These are phyloP conservation scores for Euproctis similis DNA, from an alignment of 2,888 invertebrate species.

Conservation along the genomic window DNA sequence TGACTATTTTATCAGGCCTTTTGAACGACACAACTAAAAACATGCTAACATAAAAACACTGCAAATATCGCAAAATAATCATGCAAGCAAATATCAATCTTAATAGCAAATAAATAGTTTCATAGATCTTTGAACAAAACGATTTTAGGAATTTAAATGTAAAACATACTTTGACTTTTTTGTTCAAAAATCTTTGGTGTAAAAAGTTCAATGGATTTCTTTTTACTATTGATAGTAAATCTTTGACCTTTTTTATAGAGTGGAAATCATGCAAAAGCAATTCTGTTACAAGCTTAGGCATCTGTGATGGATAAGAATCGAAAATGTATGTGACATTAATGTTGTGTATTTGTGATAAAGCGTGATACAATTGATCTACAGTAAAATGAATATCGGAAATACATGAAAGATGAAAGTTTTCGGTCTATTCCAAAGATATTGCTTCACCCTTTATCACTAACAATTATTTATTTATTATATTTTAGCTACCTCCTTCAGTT, in stretches of 20 bases:
- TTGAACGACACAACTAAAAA: conserved; percentile 90
- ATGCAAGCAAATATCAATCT: conserved; percentile 14
- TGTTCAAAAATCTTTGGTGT: too few species aligned
- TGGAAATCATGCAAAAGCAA: conserved; percentile 18
- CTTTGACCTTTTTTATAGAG: conserved; percentile 3
- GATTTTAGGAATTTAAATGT: neutral
- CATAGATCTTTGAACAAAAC: neutral
- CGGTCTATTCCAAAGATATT: conserved; percentile 9
- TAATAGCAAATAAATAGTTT: neutral
- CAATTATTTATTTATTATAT: conserved; percentile 8
- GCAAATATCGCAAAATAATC: conserved; percentile 18
- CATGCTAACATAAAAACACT: conserved; percentile 35
- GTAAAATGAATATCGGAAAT: conserved; percentile 2
- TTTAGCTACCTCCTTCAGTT: conserved; percentile 70
- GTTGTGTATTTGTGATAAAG: conserved; percentile 19
- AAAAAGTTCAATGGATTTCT: too few species aligned
- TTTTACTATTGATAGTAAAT: too few species aligned
- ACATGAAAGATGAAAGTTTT: too few species aligned
- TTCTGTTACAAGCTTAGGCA: conserved; percentile 11
- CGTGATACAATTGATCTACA: conserved; percentile 18
- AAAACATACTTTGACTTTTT: neutral
- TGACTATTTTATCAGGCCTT: conserved; percentile 75
- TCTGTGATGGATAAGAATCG: conserved; percentile 7
- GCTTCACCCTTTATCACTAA: conserved; percentile 17
- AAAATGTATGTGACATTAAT: conserved; percentile 13